Evolutionary conservation across 1,140 invertebrate genomes (phyloP).

Genomic region (Eurosta solidaginis): DNA sequence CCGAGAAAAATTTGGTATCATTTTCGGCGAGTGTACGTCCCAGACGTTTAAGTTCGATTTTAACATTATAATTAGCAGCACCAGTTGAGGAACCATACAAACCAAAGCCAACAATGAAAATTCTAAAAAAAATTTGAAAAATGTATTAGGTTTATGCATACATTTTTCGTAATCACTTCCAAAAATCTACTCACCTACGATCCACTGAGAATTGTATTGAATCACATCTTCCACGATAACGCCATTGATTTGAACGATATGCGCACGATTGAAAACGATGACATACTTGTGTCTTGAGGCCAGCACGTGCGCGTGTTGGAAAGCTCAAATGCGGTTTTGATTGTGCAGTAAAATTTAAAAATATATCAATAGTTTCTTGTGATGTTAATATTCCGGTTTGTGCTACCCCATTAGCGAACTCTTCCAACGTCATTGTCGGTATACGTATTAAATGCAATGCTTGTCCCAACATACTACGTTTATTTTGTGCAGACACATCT

Average conservation of each 20-base stretch:
- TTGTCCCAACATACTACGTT: slow-evolving; percentile 74
- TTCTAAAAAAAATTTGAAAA: slow-evolving; percentile 61
- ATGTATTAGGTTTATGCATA: not conserved
- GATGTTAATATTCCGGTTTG: slow-evolving; percentile 85
- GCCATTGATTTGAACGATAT: slow-evolving; percentile 94
- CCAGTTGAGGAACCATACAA: slow-evolving; percentile 91
- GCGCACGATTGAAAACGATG: slow-evolving; percentile 95
- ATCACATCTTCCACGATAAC: slow-evolving; percentile 88
- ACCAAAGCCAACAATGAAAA: slow-evolving; percentile 91
- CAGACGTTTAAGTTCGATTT: slow-evolving; percentile 85
- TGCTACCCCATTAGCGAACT: slow-evolving; percentile 89
- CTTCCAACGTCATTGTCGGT: slow-evolving; percentile 87
- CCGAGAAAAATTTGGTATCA: slow-evolving; percentile 90
- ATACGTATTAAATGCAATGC: slow-evolving; percentile 85
- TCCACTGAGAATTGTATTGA: slow-evolving; percentile 93
- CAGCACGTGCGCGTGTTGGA: slow-evolving; percentile 78
- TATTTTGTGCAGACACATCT: slow-evolving; percentile 73
- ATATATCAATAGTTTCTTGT: slow-evolving; percentile 90
- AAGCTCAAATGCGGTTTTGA: slow-evolving; percentile 82
- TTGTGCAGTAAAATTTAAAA: slow-evolving; percentile 84
- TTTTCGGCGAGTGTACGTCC: slow-evolving; percentile 86
- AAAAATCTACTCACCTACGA: slow-evolving; percentile 53
- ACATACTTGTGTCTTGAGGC: slow-evolving; percentile 88
- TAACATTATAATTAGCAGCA: slow-evolving; percentile 87
- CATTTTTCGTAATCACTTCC: not conserved